These are phyloP conservation scores for Willowsia nigromaculata DNA, from an alignment of 2,888 invertebrate genomes.

Conservation along the genomic window DNA sequence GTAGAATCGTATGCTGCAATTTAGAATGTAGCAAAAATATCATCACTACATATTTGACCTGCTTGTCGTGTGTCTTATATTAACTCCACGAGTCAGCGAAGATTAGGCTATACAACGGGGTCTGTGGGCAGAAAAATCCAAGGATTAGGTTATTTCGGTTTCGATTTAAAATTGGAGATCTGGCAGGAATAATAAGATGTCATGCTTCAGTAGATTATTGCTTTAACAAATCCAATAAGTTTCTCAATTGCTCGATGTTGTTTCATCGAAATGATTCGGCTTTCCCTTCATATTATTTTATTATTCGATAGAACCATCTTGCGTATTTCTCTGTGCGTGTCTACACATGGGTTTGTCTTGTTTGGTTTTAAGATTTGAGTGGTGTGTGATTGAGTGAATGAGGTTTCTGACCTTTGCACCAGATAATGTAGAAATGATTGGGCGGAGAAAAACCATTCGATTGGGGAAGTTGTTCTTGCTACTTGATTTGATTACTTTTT, in stretches of 20 bases:
- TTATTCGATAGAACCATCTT: not conserved
- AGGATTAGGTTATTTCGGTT: not conserved
- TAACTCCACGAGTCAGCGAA: no score
- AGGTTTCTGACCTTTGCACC: conserved; percentile 63
- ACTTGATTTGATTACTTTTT: conserved; percentile 63
- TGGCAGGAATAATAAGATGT: not conserved
- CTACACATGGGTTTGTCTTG: not conserved
- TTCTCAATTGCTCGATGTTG: not conserved
- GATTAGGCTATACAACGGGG: not conserved
- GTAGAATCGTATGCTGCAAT: no score
- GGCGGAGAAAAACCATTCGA: conserved; percentile 32
- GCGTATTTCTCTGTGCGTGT: not conserved
- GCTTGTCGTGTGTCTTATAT: no score
- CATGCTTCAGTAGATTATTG: not conserved
- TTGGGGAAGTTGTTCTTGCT: conserved; percentile 32
- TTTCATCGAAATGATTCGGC: not conserved
- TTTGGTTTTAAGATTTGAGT: not conserved
- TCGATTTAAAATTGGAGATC: not conserved
- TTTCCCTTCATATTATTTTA: not conserved
- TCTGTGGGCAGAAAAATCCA: not conserved
- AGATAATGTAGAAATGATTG: conserved; percentile 64
- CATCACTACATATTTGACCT: no score
- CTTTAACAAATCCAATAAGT: not conserved
- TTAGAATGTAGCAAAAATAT: no score
- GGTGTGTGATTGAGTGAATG: conserved; percentile 36